Conservation (phyloP, 2,113 vertebrate species). For the Cyphomyrus discorhynchus region DNA sequence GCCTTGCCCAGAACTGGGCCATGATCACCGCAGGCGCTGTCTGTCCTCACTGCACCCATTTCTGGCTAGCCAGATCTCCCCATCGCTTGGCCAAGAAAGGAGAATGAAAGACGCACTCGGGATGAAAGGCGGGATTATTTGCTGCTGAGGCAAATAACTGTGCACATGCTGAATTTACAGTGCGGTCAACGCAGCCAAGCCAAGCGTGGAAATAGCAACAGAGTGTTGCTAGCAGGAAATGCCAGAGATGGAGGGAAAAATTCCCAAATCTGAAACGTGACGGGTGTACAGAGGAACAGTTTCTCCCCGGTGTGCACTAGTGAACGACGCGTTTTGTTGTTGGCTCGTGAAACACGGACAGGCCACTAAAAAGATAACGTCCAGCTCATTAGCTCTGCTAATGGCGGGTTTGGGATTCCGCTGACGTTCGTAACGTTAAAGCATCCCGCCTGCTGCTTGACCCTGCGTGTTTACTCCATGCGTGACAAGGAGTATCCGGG, state of each 20-base stretch:
- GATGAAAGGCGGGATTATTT: not conserved
- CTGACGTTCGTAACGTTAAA: not conserved
- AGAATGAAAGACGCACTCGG: not conserved
- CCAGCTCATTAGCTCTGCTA: not conserved
- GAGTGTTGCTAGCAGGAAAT: not conserved
- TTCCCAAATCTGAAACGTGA: not conserved
- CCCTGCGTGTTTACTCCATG: not conserved
- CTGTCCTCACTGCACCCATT: not conserved
- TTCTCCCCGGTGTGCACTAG: not conserved
- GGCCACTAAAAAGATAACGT: not conserved
- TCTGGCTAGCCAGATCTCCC: not conserved
- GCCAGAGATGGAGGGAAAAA: not conserved
- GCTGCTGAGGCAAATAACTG: not conserved
- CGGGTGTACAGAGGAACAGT: not conserved
- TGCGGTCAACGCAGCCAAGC: not conserved
- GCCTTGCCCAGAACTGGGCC: not conserved
- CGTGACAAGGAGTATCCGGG: not conserved
- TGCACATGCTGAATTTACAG: not conserved
- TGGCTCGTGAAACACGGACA: not conserved
- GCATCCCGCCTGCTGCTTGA: not conserved
- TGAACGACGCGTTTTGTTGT: not conserved
- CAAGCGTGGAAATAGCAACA: not conserved
- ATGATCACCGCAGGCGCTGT: not conserved
- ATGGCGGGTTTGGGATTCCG: not conserved
- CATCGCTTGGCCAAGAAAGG: not conserved